Percentiles rank a stretch among this genome's conserved stretches.
phyloP scores from a whole-genome alignment of 2,888 invertebrate species.

The Drosophila sordidapex region DNA sequence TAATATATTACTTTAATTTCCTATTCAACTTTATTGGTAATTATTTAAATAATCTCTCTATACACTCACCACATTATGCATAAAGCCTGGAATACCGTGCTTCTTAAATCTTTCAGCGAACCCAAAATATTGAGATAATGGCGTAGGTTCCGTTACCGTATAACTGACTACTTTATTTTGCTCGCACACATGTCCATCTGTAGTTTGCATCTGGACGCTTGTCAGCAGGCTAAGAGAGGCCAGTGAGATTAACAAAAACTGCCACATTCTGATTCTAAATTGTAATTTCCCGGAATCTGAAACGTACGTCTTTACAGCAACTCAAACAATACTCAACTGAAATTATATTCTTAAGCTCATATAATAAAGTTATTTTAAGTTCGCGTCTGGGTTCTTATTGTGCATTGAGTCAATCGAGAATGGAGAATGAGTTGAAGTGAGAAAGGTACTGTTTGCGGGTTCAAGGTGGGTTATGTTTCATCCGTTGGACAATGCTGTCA shows the following conservation, averaged over 20 bases:
- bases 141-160: constrained; percentile 6
- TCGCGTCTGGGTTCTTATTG: neutral
- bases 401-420: neutral
- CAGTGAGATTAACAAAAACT: neutral
- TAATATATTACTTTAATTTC: constrained; percentile 1
- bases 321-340: constrained; percentile 24
- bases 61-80: constrained; percentile 32
- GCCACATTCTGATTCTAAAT: constrained; percentile 21
- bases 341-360: neutral
- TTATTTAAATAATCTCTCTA: neutral
- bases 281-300: neutral
- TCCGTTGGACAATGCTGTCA: neutral
- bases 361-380: neutral
- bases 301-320: neutral
- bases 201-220: constrained; percentile 4
- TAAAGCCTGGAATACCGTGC: neutral
- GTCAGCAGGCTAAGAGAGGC: neutral
- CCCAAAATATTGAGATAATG: constrained; percentile 7
- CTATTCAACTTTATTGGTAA: neutral
- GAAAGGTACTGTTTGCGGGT: too few relatives aligned
- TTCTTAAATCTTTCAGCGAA: constrained; percentile 7
- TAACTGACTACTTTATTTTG: constrained; percentile 12
- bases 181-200: constrained; percentile 25
- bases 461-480: neutral
- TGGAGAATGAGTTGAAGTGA: neutral